These are phyloP conservation scores for Porites cylindrica DNA, from an alignment of 92 coral and sea anemone genomes.

Conservation along the genomic window DNA sequence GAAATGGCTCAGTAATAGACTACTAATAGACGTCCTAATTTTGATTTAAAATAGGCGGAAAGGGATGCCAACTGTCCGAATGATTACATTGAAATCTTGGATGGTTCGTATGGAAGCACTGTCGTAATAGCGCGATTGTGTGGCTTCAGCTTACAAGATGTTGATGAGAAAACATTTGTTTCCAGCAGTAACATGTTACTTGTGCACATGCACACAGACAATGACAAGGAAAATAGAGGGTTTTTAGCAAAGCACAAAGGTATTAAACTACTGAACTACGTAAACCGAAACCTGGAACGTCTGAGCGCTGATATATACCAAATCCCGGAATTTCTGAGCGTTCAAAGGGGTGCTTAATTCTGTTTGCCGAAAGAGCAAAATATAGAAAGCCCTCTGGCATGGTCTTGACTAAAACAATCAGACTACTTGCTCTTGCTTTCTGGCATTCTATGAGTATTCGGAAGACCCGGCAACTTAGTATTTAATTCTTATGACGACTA, in stretches of 20 bases:
- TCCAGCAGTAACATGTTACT: constrained; percentile 68
- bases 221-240: constrained; percentile 43
- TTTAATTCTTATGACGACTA: too few relatives aligned
- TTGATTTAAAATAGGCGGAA: constrained; percentile 57
- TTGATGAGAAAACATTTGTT: not conserved
- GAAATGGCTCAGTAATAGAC: not conserved
- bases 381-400: too few relatives aligned
- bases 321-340: too few relatives aligned
- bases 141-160: constrained; percentile 22
- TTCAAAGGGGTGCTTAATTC: too few relatives aligned
- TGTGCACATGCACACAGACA: constrained; percentile 77
- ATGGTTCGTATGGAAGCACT: constrained; percentile 60
- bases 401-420: too few relatives aligned
- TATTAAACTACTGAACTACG: not conserved
- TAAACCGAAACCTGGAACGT: too few relatives aligned
- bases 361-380: too few relatives aligned
- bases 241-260: constrained; percentile 48
- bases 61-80: constrained; percentile 61
- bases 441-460: too few relatives aligned
- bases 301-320: too few relatives aligned
- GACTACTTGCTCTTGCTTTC: too few relatives aligned
- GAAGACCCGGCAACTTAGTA: too few relatives aligned
- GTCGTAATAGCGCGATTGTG: constrained; percentile 63
- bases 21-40: not conserved
- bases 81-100: constrained; percentile 74